phyloP scores from a whole-genome alignment of 2,113 vertebrate genomes.

The Protobothrops mucrosquamatus region DNA sequence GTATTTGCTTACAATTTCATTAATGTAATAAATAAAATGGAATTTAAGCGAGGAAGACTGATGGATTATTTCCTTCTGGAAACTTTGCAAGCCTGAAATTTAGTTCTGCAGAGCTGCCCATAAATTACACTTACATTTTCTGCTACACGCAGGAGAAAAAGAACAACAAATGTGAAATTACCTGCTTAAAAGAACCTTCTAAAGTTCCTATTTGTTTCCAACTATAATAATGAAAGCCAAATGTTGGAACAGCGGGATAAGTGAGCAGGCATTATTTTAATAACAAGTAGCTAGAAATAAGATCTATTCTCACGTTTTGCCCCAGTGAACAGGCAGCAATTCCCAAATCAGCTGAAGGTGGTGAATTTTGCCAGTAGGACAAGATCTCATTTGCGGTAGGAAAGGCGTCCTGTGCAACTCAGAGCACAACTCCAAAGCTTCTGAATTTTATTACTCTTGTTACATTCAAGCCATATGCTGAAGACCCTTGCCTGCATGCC shows the following conservation, averaged over 20 bases:
- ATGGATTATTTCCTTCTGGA: not conserved
- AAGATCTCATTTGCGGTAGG: not conserved
- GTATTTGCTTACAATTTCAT: slow-evolving; percentile 3
- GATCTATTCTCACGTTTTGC: slow-evolving; percentile 23
- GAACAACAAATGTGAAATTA: not conserved
- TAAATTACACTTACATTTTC: not conserved
- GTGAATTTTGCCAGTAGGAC: not conserved
- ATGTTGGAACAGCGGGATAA: not conserved
- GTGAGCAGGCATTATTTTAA: slow-evolving; percentile 18
- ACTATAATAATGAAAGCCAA: slow-evolving; percentile 14
- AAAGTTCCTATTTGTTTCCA: slow-evolving; percentile 3
- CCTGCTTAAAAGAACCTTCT: slow-evolving; percentile 2
- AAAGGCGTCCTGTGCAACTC: not conserved
- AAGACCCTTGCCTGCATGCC: not conserved
- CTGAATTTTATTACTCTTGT: not conserved
- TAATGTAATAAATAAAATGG: slow-evolving; percentile 25
- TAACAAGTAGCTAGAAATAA: slow-evolving; percentile 8
- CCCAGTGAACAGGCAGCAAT: not conserved
- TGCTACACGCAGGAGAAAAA: slow-evolving; percentile 7
- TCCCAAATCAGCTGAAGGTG: not conserved
- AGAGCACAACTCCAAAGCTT: not conserved
- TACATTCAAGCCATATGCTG: not conserved
- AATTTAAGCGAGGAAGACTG: not conserved
- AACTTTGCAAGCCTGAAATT: not conserved
- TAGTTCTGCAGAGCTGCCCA: not conserved